A percentile compares a stretch with the other conserved stretches of the same genome.
Evolutionary conservation across 2,888 invertebrate genomes (phyloP).

Genomic region (Papilio elwesi): DNA sequence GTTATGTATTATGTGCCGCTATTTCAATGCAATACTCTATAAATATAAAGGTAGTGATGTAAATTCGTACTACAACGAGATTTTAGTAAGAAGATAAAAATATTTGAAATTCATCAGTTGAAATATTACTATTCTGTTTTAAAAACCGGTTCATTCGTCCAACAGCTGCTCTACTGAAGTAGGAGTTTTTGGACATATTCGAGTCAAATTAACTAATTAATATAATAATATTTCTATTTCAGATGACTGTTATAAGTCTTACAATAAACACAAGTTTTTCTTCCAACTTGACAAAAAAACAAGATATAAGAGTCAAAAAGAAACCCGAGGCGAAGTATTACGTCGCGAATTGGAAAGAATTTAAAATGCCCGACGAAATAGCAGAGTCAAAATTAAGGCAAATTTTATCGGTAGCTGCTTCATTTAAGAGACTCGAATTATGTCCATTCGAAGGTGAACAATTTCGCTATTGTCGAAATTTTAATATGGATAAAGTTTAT

Average conservation of each 20-base stretch:
- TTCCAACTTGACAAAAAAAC: not conserved
- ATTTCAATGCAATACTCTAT: no score
- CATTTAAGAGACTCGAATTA: slow-evolving; percentile 13
- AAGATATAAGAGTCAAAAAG: not conserved
- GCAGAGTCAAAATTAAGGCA: slow-evolving; percentile 40
- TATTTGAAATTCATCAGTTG: no score
- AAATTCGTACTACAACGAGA: no score
- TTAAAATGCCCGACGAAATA: slow-evolving; percentile 46
- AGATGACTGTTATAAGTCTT: slow-evolving; percentile 7
- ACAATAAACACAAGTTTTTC: not conserved
- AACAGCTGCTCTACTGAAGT: no score
- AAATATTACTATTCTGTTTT: no score
- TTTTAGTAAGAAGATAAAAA: no score
- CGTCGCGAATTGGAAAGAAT: slow-evolving; percentile 49
- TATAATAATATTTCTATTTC: not conserved
- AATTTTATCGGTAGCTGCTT: slow-evolving; percentile 45
- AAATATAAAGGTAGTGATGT: no score
- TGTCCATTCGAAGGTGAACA: slow-evolving; percentile 39
- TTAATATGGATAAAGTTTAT: slow-evolving; percentile 26
- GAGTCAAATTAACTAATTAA: no score
- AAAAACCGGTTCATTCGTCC: no score
- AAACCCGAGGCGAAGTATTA: slow-evolving; percentile 35
- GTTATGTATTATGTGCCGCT: no score
- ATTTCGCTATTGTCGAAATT: slow-evolving; percentile 48
- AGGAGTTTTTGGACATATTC: no score